Conservation (phyloP, 2,113 vertebrate species). For the Pangasianodon gigas region DNA sequence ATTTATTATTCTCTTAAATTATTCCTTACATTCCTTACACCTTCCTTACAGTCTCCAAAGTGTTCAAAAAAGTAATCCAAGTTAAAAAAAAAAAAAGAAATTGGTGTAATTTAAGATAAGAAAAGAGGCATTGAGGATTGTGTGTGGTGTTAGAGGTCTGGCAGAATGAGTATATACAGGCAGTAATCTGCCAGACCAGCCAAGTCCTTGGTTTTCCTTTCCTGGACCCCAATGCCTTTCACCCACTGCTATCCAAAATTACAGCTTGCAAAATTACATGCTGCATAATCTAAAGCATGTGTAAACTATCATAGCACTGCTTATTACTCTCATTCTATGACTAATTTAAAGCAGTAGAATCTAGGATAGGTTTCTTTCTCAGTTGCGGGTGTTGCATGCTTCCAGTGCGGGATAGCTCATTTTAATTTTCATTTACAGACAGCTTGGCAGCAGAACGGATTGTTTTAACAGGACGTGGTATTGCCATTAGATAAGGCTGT, state of each 20-base stretch:
- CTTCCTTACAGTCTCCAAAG: not conserved
- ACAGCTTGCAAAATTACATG: constrained; percentile 17
- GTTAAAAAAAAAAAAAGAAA: too few species aligned
- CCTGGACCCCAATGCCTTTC: not conserved
- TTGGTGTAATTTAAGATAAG: not conserved
- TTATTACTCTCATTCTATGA: not conserved
- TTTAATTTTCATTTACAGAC: constrained; percentile 5
- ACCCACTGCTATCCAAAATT: constrained; percentile 17
- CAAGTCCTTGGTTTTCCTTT: not conserved
- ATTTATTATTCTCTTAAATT: not conserved
- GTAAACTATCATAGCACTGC: not conserved
- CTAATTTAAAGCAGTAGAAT: not conserved
- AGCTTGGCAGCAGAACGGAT: not conserved
- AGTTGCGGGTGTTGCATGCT: not conserved
- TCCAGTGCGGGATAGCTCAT: not conserved
- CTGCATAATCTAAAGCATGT: constrained; percentile 4
- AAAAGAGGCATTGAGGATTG: not conserved
- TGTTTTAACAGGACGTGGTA: not conserved
- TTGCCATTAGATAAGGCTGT: not conserved
- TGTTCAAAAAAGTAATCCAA: not conserved
- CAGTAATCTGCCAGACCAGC: not conserved
- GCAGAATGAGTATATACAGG: not conserved
- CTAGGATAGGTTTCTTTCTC: not conserved
- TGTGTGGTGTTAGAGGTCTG: not conserved
- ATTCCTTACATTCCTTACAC: not conserved